Conservation (phyloP, 2,888 invertebrate genomes). For the Tenthredo distinguenda region DNA sequence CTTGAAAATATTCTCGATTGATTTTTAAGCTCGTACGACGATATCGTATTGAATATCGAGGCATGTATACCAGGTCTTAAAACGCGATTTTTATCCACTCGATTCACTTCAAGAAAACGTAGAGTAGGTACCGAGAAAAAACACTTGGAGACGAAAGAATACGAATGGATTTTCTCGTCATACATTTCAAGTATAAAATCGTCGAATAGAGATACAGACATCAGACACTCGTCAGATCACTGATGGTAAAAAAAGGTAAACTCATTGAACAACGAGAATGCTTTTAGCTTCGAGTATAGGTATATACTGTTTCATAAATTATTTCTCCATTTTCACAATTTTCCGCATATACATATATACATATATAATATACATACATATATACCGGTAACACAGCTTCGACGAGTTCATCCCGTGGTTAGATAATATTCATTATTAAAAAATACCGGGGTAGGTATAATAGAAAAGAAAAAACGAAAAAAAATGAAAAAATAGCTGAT, state of each 20-base stretch:
- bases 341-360: not conserved
- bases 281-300: constrained; percentile 34
- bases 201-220: not conserved
- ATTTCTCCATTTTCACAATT: not conserved
- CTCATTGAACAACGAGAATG: constrained; percentile 9
- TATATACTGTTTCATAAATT: constrained; percentile 2
- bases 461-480: not conserved
- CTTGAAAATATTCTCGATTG: not conserved
- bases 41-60: not conserved
- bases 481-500: not conserved
- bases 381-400: not conserved
- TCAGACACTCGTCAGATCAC: not conserved
- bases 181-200: not conserved
- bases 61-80: not conserved
- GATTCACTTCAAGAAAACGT: not conserved
- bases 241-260: not conserved
- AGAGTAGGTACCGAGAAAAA: not conserved
- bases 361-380: too few species aligned
- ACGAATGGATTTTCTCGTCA: not conserved
- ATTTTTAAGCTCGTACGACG: not conserved
- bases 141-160: not conserved
- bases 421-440: not conserved
- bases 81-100: not conserved
- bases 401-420: not conserved
- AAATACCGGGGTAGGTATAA: not conserved